Evolutionary conservation across 2,113 vertebrate species (phyloP), one percentile per base, ranked within the genome.

Genomic region (Tupaia chinensis): DNA sequence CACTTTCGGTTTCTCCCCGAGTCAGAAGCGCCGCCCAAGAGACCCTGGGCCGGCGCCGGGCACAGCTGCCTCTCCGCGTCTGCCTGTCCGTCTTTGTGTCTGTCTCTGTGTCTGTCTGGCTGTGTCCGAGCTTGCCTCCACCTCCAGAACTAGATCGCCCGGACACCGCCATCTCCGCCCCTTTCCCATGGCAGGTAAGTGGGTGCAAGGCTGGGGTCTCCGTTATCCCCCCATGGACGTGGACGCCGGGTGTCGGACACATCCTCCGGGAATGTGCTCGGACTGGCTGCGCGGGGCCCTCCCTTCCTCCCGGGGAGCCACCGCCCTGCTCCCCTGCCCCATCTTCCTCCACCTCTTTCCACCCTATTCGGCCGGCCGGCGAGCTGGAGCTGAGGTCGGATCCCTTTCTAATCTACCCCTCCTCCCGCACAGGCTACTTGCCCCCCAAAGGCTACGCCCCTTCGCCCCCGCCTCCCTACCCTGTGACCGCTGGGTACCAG

Each of bases 401-500:
- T n/a, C 34, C 56, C 54, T 65, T 87, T 92, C 81, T 93, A 53
- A 97, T 29, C 63, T 72, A n/a, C 10, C 25, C 9, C 27, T 72
- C 12, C 68, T 13, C 23, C 60, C 20, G 14, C 5, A 85, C 96
- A 97, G 97, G 96, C 66, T 97, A 98, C 63, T 34, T 97, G 27
- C 63, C 97, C 72, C 96, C 97, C 20, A 94, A 93, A 96, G 97
- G 96, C 68, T 98, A 98, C n/a, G 97, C 98, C 27, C 97, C 98
- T 56, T 92, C 98, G 53, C 96, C 98, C 81, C 98, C 98, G 16
- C 96, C 98, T 65, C 98, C 98, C 9, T 99, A 99, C 77, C 98
- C 99, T 0, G 87, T 92, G 78, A 73, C 95, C 8, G 15, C 97
- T 23, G 96, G 93, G 44, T 98, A 98, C 90, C 87, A 91, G 11